These are phyloP conservation scores for Sylvia borin DNA, from an alignment of 2,797 vertebrate species.

Conservation along the genomic window DNA sequence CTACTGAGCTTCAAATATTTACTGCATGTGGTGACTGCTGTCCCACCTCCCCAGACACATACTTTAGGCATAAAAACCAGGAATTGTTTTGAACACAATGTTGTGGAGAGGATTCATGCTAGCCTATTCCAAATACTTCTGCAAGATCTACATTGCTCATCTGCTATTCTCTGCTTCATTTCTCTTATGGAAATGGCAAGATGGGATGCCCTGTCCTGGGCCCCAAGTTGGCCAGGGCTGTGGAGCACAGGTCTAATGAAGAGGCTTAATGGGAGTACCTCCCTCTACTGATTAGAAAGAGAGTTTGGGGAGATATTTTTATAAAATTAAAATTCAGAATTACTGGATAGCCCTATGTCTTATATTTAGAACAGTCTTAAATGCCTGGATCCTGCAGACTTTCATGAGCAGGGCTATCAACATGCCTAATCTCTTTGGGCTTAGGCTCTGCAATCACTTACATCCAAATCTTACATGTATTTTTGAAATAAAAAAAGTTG, in stretches of 20 bases:
- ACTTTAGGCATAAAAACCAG: not conserved
- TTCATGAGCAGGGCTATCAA: not conserved
- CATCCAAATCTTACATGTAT: not conserved
- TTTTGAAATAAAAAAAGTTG: not conserved
- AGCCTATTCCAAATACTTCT: not conserved
- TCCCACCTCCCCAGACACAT: not conserved
- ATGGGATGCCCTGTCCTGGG: not conserved
- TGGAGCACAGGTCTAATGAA: not conserved
- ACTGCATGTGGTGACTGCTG: not conserved
- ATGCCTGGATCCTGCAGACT: not conserved
- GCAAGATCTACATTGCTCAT: accelerated
- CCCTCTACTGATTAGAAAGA: not conserved
- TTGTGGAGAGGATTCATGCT: not conserved
- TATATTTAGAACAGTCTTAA: not conserved
- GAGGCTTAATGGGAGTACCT: not conserved
- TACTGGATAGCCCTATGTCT: not conserved
- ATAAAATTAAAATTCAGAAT: not conserved
- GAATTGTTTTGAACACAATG: not conserved
- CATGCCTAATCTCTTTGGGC: not conserved
- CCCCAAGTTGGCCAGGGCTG: not conserved
- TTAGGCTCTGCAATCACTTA: not conserved
- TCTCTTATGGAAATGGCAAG: not conserved
- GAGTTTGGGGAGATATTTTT: not conserved
- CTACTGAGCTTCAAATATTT: not conserved
- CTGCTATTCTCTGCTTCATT: not conserved